A percentile compares a stretch with the other conserved stretches of the same genome.
phyloP scores from a whole-genome alignment of 1,140 invertebrate genomes.

The Aethina tumida region DNA sequence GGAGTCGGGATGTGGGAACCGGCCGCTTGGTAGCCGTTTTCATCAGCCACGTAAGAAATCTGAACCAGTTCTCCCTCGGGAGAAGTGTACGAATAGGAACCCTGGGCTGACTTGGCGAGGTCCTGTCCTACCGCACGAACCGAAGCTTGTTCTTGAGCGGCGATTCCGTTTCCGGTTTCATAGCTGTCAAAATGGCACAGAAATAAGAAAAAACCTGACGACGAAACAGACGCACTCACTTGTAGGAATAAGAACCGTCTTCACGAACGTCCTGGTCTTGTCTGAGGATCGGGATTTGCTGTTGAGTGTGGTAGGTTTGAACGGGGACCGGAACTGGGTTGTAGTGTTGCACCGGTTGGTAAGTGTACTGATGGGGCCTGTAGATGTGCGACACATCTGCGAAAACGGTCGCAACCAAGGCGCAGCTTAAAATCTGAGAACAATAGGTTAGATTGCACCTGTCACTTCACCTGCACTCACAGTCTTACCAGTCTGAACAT shows the following conservation, averaged over 20 bases:
- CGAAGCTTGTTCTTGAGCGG: conserved; percentile 27
- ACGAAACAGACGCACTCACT: background rate
- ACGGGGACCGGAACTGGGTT: no score
- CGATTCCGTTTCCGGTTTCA: conserved; percentile 25
- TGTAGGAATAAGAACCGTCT: background rate
- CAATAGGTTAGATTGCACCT: no score
- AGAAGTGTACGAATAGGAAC: conserved; percentile 37
- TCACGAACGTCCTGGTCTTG: conserved; percentile 1
- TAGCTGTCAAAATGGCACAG: conserved; percentile 12
- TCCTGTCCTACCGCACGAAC: conserved; percentile 36
- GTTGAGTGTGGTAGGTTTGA: no score
- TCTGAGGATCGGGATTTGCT: background rate
- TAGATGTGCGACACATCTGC: no score
- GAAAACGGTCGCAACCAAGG: no score
- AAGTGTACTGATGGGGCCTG: no score
- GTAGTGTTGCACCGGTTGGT: no score
- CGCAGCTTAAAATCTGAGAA: no score
- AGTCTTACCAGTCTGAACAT: no score
- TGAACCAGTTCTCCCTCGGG: conserved; percentile 40
- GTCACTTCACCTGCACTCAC: no score
- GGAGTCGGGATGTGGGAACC: conserved; percentile 44
- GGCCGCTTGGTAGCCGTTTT: conserved; percentile 41
- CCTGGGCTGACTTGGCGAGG: conserved; percentile 21
- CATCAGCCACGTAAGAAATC: conserved; percentile 44
- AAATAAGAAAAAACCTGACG: background rate